Base-by-base conservation (phyloP, 2,888 invertebrate genomes). In the Lampropteryx suffumata region DNA sequence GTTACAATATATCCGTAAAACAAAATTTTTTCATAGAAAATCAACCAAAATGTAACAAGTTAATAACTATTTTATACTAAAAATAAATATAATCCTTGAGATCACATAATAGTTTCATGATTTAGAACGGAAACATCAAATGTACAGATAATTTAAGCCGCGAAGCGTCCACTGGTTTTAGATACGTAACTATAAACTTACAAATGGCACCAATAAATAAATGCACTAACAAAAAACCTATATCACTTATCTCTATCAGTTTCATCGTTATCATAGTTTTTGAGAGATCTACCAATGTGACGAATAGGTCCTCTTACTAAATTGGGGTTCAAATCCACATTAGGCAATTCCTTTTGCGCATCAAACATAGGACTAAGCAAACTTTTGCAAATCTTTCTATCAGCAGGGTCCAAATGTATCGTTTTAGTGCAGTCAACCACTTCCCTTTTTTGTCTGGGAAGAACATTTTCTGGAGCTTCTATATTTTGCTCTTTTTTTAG, bases 211-310 rank as follows among this genome's bases (percentile, higher is more conserved):
- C 41, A 62, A 62, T 43, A 59, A 61, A 64, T 62, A 70, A 68
- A 67, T 66, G 61, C 61, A 46, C 3, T 33, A 26, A 33, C 9
- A 53, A 44, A 35, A 30, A 14, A 26, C 4, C 3, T 17, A 28
- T 29, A 14, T 47, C 43, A 40, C 21, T 40, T 10, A 46, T 55
- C 48, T 30, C 32, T 79, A 51, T 57, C 63, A 56, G 65, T 69
- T 27, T 65, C 66, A 37, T 58, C 65, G 48, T 76, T 73, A 7
- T 79, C 67, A 34, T 70, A 76, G 65, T 71, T 83, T 68, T 88
- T 85, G 0, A 90, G 68, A 24, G 86, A 80, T 61, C 89, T 76
- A 12, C 70, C 65, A 1, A 84, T 62, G 45, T 82, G 82, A 61
- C 76, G 71, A 44, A 83, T 69, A 0, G 76, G 79, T 33, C 82